Evolutionary conservation across 92 coral and sea anemone species (phyloP), one percentile per base, ranked within the genome.

Genomic region (Heliopora coerulea): DNA sequence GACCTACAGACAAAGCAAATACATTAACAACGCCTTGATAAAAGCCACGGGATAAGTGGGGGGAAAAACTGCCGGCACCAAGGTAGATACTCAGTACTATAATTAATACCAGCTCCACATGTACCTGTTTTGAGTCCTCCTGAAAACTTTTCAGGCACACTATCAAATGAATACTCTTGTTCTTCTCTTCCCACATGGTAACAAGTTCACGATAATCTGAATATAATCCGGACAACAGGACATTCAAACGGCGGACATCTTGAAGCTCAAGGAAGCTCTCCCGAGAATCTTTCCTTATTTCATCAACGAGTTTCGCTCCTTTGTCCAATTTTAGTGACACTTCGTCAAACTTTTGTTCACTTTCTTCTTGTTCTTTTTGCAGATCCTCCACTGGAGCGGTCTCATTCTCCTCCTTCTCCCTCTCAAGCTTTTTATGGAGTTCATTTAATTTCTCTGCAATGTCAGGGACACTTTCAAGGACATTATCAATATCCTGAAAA

Each of bases 101-200:
- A n/a, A n/a, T n/a, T n/a, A n/a, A n/a, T n/a, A n/a, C n/a, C n/a
- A n/a, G n/a, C n/a, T n/a, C n/a, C n/a, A n/a, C n/a, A n/a, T n/a
- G n/a, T n/a, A 95, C 99, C 97, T 88, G 83, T 57, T 90, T 79
- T 65, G 87, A 95, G 46, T 92, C 99, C 52, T 78, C 72, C 65
- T 90, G 95, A 78, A 95, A 95, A 61, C 87, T 87, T 44, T 70
- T 82, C 40, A 95, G 58, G 66, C 62, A 33, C 15, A 33, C 63
- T 17, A 52, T 54, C 17, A 70, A 12, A 28, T 49, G 27, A 49
- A 24, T 7, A 1, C 3, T 31, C 26, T 70, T 32, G 24, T 70
- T 52, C 18, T 19, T 70, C 35, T 84, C 88, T 15, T 90, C 85
- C 95, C 89, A 91, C 83, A 76, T 86, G 56, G 79, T 87, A 56